phyloP scores from a whole-genome alignment of 2,888 invertebrate species.

The Drosophila phalerata region DNA sequence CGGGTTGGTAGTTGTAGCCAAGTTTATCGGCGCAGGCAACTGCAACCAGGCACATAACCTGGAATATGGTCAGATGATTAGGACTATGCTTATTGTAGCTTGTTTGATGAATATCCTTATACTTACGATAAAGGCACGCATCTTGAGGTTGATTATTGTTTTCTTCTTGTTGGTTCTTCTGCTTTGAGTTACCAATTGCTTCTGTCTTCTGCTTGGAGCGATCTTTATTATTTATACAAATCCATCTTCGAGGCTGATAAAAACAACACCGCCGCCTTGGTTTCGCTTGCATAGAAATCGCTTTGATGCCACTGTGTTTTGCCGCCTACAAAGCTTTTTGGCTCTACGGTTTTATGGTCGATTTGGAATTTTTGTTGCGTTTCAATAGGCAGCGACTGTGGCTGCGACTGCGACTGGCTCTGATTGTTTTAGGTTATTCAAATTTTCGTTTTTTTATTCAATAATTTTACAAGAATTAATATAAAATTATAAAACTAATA shows the following conservation, averaged over 20 bases:
- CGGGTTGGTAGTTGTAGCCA: slow-evolving; percentile 80
- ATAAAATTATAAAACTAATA: slow-evolving; percentile 76
- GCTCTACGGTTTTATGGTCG: slow-evolving; percentile 67
- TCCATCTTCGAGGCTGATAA: slow-evolving; percentile 75
- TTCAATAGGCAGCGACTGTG: slow-evolving; percentile 59
- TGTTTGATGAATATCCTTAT: background rate
- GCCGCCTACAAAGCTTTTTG: slow-evolving; percentile 76
- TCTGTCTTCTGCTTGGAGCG: slow-evolving; percentile 65
- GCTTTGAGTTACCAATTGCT: slow-evolving; percentile 62
- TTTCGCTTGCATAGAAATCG: slow-evolving; percentile 64
- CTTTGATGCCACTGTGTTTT: slow-evolving; percentile 77
- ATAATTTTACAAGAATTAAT: slow-evolving; percentile 80
- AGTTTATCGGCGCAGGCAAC: slow-evolving; percentile 77
- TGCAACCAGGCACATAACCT: slow-evolving; percentile 77
- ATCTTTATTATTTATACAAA: slow-evolving; percentile 81
- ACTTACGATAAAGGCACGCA: slow-evolving; percentile 75
- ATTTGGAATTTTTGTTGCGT: slow-evolving; percentile 74
- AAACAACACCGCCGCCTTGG: slow-evolving; percentile 68
- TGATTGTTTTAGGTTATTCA: slow-evolving; percentile 74
- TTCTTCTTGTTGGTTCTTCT: slow-evolving; percentile 59
- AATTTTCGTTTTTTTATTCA: slow-evolving; percentile 73
- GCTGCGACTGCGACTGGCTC: slow-evolving; percentile 27
- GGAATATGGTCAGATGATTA: background rate
- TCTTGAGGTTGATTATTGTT: slow-evolving; percentile 44
- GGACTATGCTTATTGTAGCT: slow-evolving; percentile 26